phyloP scores from a whole-genome alignment of 2,113 vertebrate genomes.

The Archocentrus centrarchus region DNA sequence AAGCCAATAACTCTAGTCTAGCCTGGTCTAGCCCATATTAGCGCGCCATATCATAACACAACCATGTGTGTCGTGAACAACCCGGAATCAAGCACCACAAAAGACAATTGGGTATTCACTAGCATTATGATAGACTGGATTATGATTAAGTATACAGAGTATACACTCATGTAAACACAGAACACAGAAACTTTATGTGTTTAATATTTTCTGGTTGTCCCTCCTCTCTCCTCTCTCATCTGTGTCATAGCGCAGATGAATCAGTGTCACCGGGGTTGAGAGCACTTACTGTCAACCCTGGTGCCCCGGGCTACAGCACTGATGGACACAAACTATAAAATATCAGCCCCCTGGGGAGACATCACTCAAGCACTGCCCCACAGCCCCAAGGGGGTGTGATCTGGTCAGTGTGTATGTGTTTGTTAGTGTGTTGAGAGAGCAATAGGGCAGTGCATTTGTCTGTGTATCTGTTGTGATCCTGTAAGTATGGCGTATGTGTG shows the following conservation, averaged over 20 bases:
- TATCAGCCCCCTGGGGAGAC: slow-evolving; percentile 85
- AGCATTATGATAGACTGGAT: slow-evolving; percentile 1
- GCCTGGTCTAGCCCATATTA: slow-evolving; percentile 39
- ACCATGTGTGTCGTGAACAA: slow-evolving; percentile 23
- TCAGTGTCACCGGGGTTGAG: slow-evolving; percentile 86
- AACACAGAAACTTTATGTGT: slow-evolving; percentile 28
- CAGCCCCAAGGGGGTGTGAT: slow-evolving; percentile 76
- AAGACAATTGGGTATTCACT: background rate
- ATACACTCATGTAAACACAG: slow-evolving; percentile 10
- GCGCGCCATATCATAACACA: slow-evolving; percentile 29
- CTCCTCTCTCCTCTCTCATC: slow-evolving; percentile 67
- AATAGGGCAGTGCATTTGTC: slow-evolving; percentile 52
- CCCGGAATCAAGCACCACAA: background rate
- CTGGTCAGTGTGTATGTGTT: slow-evolving; percentile 66
- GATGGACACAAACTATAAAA: slow-evolving; percentile 90
- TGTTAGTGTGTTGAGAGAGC: slow-evolving; percentile 53
- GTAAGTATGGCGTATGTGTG: slow-evolving; percentile 43
- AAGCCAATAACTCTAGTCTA: slow-evolving; percentile 60
- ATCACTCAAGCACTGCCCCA: slow-evolving; percentile 82
- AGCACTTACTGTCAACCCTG: slow-evolving; percentile 87
- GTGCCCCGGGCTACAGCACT: slow-evolving; percentile 82
- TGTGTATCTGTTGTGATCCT: slow-evolving; percentile 37
- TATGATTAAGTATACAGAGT: background rate
- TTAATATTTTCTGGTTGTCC: slow-evolving; percentile 43
- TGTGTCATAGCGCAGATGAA: slow-evolving; percentile 85